Conservation (phyloP, 2,888 invertebrate species). For the Scotopteryx bipunctaria region DNA sequence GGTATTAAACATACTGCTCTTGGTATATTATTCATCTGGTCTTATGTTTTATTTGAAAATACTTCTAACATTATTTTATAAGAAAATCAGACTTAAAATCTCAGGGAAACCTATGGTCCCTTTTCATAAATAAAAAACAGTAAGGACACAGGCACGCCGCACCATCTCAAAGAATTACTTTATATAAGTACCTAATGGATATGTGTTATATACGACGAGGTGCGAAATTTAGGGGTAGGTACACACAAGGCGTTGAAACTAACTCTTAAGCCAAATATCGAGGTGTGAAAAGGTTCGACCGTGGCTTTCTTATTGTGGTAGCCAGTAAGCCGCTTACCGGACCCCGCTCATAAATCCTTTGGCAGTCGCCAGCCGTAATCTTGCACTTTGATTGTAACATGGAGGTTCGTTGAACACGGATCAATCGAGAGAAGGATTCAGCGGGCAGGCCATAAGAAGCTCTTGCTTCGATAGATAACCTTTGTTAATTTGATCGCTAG, state of each 20-base stretch:
- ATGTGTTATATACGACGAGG: slow-evolving; percentile 72
- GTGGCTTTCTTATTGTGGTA: slow-evolving; percentile 69
- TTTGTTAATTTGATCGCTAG: neutral
- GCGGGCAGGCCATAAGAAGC: neutral
- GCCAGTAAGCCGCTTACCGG: slow-evolving; percentile 73
- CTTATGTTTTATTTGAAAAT: no score
- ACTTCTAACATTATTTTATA: no score
- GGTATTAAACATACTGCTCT: no score
- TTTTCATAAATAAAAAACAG: neutral
- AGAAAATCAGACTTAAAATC: neutral
- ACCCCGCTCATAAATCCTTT: slow-evolving; percentile 68
- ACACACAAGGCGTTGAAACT: slow-evolving; percentile 79
- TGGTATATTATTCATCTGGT: no score
- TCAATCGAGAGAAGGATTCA: slow-evolving; percentile 16
- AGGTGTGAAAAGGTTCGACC: slow-evolving; percentile 79
- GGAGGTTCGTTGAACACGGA: neutral
- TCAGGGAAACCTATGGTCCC: neutral
- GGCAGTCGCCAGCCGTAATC: slow-evolving; percentile 26
- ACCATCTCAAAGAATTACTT: neutral
- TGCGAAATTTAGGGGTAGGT: slow-evolving; percentile 77
- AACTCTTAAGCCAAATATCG: slow-evolving; percentile 73
- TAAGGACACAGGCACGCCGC: neutral
- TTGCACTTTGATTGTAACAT: slow-evolving; percentile 17
- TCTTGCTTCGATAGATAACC: neutral
- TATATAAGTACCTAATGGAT: slow-evolving; percentile 57